These are phyloP conservation scores for Panulirus ornatus DNA, from an alignment of 1,140 invertebrate genomes.

Conservation along the genomic window DNA sequence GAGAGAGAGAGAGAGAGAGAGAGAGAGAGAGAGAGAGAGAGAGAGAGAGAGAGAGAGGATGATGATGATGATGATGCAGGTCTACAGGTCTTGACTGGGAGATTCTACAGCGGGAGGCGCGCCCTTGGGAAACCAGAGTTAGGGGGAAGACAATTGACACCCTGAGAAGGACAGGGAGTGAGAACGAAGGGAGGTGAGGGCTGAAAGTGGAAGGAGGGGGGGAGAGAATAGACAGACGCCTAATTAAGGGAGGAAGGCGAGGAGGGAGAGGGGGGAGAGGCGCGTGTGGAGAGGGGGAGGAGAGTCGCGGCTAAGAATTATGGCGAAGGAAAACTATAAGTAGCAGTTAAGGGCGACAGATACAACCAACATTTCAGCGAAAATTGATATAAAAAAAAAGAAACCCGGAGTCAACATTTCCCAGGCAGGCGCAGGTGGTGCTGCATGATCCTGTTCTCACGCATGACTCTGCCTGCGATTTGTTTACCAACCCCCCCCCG, in stretches of 20 bases:
- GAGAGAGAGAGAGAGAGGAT: constrained; percentile 1
- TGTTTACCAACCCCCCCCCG: no score
- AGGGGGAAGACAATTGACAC: neutral
- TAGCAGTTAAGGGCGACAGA: neutral
- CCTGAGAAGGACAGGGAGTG: neutral
- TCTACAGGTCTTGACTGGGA: neutral
- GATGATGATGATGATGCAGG: neutral
- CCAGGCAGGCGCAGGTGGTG: no score
- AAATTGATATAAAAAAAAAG: no score
- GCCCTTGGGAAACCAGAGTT: neutral
- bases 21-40: constrained; percentile 13
- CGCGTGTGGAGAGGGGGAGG: neutral
- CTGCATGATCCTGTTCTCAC: no score
- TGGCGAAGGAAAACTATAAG: neutral
- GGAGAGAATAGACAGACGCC: neutral
- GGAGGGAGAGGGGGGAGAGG: neutral
- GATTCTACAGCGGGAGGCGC: neutral
- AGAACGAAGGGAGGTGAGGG: neutral
- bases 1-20: neutral
- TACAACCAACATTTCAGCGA: no score
- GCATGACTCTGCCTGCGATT: no score
- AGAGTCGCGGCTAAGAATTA: neutral
- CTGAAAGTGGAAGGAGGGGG: neutral
- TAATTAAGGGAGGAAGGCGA: neutral
- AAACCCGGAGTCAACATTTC: no score